Percentiles rank a stretch among this genome's conserved stretches.
phyloP scores from a whole-genome alignment of 2,113 vertebrate species.

The Phyllostomus discolor region DNA sequence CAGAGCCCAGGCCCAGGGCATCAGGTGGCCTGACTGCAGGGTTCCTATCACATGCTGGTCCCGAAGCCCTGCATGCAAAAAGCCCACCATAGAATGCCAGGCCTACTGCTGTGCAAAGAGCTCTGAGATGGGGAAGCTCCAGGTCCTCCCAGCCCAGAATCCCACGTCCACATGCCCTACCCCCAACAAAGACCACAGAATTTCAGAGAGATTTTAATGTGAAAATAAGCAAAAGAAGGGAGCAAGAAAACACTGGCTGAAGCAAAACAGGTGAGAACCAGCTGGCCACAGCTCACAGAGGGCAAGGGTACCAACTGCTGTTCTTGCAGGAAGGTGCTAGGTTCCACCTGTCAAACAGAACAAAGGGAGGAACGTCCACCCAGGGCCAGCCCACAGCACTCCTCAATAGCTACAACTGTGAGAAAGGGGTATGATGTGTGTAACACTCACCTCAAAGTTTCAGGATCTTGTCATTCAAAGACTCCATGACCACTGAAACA shows the following conservation, averaged over 20 bases:
- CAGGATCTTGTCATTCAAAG: background rate
- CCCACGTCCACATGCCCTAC: background rate
- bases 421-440: background rate
- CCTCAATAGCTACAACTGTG: fast-evolving
- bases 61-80: background rate
- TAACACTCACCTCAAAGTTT: background rate
- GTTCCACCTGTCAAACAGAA: background rate
- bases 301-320: too few species aligned
- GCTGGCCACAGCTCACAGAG: background rate
- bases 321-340: background rate
- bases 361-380: background rate
- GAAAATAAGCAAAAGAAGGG: background rate
- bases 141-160: background rate
- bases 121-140: background rate
- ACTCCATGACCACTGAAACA: background rate
- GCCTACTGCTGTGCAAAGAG: background rate
- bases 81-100: background rate
- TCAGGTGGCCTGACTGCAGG: background rate
- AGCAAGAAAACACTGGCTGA: background rate
- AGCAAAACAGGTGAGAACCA: background rate
- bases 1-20: background rate
- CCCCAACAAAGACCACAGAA: background rate
- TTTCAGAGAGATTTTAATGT: background rate
- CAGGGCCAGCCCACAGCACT: background rate
- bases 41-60: background rate